Evolutionary conservation across 2,113 vertebrate species (phyloP).

Genomic region (Cottus gobio): DNA sequence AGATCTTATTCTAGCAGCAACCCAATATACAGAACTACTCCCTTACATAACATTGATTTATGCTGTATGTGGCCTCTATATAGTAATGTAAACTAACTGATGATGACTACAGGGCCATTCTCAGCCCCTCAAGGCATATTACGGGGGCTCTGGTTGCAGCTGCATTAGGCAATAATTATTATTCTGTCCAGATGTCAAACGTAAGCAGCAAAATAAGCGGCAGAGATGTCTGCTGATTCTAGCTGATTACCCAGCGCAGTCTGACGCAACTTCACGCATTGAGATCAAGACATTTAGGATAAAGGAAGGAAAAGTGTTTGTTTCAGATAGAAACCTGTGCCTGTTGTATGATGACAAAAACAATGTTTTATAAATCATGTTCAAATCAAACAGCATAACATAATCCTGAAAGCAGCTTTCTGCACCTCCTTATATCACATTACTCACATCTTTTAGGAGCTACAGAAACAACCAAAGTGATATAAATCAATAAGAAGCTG

Average conservation of each 20-base stretch:
- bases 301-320: background rate
- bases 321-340: background rate
- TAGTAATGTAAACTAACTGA: constrained; percentile 1
- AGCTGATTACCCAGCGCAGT: background rate
- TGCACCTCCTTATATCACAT: background rate
- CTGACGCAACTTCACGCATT: background rate
- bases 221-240: background rate
- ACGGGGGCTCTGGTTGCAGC: background rate
- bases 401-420: too few relatives aligned
- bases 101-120: constrained; percentile 4
- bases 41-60: background rate
- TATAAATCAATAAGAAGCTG: background rate
- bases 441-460: background rate
- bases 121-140: constrained; percentile 13
- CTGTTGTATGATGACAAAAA: background rate
- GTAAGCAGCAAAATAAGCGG: background rate
- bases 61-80: background rate
- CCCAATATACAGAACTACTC: background rate
- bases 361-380: background rate
- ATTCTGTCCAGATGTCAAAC: constrained; percentile 10
- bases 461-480: background rate
- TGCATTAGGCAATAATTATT: background rate
- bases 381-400: background rate
- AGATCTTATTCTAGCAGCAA: background rate
- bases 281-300: constrained; percentile 1